These are phyloP conservation scores for Hydroisotoma schaefferi DNA, from an alignment of 2,888 invertebrate genomes.

Conservation along the genomic window DNA sequence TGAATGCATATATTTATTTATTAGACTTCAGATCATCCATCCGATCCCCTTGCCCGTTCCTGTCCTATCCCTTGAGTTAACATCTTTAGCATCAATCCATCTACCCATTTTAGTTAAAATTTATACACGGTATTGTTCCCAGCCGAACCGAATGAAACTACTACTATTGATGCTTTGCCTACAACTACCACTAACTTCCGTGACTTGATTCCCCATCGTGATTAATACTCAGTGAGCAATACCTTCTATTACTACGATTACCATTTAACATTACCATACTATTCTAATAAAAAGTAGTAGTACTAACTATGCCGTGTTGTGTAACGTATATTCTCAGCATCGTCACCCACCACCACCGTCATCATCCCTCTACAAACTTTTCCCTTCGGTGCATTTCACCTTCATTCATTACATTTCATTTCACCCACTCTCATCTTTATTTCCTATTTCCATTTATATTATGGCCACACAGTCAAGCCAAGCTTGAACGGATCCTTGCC, in stretches of 20 bases:
- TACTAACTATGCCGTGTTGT: no score
- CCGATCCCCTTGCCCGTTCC: no score
- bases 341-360: background rate
- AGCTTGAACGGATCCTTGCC: background rate
- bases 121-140: background rate
- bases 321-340: no score
- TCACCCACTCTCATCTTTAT: constrained; percentile 4
- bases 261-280: no score
- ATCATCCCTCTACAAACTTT: background rate
- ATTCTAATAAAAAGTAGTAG: no score
- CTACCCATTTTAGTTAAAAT: no score
- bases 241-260: no score
- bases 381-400: constrained; percentile 10
- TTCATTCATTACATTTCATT: constrained; percentile 8
- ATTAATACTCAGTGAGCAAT: constrained; percentile 21
- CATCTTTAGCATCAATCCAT: no score
- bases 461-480: constrained; percentile 7
- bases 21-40: no score
- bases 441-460: constrained; percentile 9
- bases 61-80: no score
- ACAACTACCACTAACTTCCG: constrained; percentile 32
- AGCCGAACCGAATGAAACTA: background rate
- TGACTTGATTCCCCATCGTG: constrained; percentile 36
- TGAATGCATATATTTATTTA: no score
- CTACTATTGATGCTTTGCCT: background rate